phyloP scores from a whole-genome alignment of 2,888 invertebrate species.

The Oscheius sp. region DNA sequence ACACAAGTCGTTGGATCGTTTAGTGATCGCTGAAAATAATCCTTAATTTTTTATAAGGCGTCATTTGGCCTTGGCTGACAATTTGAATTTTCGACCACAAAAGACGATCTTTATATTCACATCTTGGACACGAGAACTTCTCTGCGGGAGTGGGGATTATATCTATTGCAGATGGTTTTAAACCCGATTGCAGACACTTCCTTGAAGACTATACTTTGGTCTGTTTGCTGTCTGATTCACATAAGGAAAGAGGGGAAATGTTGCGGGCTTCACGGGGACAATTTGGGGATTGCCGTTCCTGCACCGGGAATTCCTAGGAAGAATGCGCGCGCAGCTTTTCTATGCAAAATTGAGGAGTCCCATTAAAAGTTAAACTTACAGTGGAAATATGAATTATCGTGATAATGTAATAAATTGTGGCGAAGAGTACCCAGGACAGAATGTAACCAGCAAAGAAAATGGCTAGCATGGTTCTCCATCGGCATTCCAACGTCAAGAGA shows the following conservation, averaged over 20 bases:
- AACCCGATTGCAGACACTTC: too few relatives aligned
- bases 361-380: neutral
- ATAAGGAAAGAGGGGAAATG: neutral
- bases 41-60: too few relatives aligned
- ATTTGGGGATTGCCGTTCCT: neutral
- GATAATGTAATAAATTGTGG: slow-evolving; percentile 63
- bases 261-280: too few relatives aligned
- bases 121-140: too few relatives aligned
- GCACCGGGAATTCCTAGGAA: too few relatives aligned
- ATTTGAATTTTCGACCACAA: too few relatives aligned
- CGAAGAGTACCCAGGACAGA: slow-evolving; percentile 64
- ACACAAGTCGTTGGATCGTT: slow-evolving; percentile 7
- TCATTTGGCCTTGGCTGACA: too few relatives aligned
- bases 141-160: too few relatives aligned
- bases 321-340: too few relatives aligned
- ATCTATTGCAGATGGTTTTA: too few relatives aligned
- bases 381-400: neutral
- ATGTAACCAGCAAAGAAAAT: slow-evolving; percentile 64
- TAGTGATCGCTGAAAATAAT: neutral
- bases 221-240: neutral
- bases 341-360: too few relatives aligned
- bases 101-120: too few relatives aligned
- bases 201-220: neutral
- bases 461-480: slow-evolving; percentile 63
- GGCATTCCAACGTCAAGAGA: slow-evolving; percentile 68